phyloP scores from a whole-genome alignment of 2,113 vertebrate genomes.

The Sula dactylatra region DNA sequence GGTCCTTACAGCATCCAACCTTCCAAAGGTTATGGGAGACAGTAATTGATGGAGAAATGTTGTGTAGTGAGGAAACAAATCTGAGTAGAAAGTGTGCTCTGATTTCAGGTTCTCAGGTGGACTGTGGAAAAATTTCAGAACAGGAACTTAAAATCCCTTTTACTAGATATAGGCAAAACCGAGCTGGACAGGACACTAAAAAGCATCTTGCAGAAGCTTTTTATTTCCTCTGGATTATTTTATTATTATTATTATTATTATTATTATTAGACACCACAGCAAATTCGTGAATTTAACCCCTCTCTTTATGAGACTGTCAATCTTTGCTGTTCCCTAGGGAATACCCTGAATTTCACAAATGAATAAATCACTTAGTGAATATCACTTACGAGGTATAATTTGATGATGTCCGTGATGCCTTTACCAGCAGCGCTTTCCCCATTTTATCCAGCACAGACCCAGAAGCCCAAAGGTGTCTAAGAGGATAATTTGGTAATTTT shows the following conservation, averaged over 20 bases:
- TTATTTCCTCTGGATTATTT: not conserved
- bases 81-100: not conserved
- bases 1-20: accelerated
- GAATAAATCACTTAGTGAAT: not conserved
- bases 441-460: not conserved
- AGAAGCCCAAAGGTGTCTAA: not conserved
- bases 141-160: not conserved
- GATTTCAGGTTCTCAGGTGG: not conserved
- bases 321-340: not conserved
- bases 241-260: too few species aligned
- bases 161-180: not conserved
- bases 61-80: not conserved
- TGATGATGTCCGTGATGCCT: accelerated
- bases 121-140: not conserved
- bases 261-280: not conserved
- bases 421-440: not conserved
- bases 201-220: not conserved
- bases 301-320: not conserved
- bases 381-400: not conserved
- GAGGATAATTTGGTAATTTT: not conserved
- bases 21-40: not conserved
- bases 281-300: not conserved
- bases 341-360: not conserved
- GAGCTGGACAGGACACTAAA: not conserved
- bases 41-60: not conserved